Percentiles rank a stretch among this genome's conserved stretches.
phyloP scores from a whole-genome alignment of 2,113 vertebrate genomes.

The Pomatorhinus ruficollis region DNA sequence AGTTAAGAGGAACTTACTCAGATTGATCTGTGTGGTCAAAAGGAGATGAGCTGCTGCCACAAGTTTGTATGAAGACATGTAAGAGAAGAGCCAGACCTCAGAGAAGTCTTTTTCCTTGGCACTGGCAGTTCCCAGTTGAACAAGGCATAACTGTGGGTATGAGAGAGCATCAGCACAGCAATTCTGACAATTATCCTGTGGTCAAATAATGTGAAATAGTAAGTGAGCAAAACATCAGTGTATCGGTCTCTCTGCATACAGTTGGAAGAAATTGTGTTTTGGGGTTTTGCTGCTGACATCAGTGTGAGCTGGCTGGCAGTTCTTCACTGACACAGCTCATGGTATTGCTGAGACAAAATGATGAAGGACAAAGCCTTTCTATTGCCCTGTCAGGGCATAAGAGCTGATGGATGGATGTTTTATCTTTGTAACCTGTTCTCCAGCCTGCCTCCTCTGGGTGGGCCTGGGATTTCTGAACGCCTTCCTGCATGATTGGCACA shows the following conservation, averaged over 20 bases:
- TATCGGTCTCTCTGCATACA: accelerated
- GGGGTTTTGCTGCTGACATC: background rate
- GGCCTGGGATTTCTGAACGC: background rate
- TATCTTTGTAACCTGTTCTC: background rate
- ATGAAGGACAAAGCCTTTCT: background rate
- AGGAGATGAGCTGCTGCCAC: background rate
- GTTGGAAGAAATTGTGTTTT: background rate
- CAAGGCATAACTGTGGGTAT: background rate
- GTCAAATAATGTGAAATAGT: background rate
- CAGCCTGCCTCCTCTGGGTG: background rate
- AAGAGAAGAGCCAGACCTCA: background rate
- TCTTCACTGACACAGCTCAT: accelerated
- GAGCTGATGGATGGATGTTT: background rate
- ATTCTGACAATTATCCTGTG: background rate
- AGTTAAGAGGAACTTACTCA: background rate
- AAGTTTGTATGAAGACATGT: background rate
- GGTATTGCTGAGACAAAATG: background rate
- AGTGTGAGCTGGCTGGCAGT: background rate
- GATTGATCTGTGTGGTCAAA: background rate
- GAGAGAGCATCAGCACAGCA: background rate
- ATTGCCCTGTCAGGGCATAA: accelerated
- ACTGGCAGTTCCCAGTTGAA: background rate
- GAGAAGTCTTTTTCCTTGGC: background rate
- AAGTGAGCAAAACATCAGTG: background rate
- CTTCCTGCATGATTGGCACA: background rate